phyloP scores from a whole-genome alignment of 2,888 invertebrate genomes.

The Mythimna albipuncta region DNA sequence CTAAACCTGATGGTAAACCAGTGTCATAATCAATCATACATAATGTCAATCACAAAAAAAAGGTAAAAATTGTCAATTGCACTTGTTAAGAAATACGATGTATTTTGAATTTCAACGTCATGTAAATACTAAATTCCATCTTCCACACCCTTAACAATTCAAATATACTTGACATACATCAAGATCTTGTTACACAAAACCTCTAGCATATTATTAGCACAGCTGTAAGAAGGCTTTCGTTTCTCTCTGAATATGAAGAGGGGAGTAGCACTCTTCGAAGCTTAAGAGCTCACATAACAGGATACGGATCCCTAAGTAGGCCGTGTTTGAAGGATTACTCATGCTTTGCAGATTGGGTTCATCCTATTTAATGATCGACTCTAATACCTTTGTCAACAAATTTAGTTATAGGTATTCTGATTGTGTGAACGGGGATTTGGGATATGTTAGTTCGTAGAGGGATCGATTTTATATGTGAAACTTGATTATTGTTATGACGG shows the following conservation, averaged over 20 bases:
- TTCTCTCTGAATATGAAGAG: slow-evolving; percentile 57
- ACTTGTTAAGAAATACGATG: no score
- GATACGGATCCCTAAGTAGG: slow-evolving; percentile 61
- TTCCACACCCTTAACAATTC: slow-evolving; percentile 33
- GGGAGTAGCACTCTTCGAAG: slow-evolving; percentile 55
- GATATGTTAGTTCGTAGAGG: slow-evolving; percentile 21
- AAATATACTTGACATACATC: slow-evolving; percentile 40
- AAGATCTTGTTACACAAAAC: slow-evolving; percentile 53
- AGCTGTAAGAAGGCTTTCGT: slow-evolving; percentile 56
- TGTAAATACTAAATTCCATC: slow-evolving; percentile 8
- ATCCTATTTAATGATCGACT: slow-evolving; percentile 57
- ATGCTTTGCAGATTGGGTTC: slow-evolving; percentile 61
- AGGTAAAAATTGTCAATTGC: no score
- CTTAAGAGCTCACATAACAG: slow-evolving; percentile 61
- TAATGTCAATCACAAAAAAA: no score
- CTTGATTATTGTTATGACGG: slow-evolving; percentile 15
- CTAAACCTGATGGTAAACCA: no score
- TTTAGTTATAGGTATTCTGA: slow-evolving; percentile 39
- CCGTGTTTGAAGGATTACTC: slow-evolving; percentile 64
- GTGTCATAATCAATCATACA: no score
- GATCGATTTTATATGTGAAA: slow-evolving; percentile 19
- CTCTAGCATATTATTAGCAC: slow-evolving; percentile 57
- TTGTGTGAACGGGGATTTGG: slow-evolving; percentile 31
- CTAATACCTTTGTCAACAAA: slow-evolving; percentile 60
- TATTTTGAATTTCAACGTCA: neutral